These are phyloP conservation scores for Amiota mariae DNA, from an alignment of 2,888 invertebrate species.

Conservation along the genomic window DNA sequence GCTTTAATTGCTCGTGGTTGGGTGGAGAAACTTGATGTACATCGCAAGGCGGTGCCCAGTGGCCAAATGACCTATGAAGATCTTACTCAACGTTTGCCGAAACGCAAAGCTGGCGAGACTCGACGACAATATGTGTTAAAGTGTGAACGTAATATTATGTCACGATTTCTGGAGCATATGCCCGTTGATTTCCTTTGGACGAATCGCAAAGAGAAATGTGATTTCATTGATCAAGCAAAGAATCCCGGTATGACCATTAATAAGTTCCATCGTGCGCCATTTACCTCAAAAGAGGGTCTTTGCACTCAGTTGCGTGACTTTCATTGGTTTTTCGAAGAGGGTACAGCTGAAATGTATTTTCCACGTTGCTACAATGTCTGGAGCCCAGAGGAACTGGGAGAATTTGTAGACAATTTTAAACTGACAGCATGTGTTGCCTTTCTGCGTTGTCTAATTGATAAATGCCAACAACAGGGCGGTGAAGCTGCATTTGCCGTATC, in stretches of 20 bases:
- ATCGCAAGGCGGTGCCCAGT: conserved; percentile 65
- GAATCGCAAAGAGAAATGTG: conserved; percentile 83
- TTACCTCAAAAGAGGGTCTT: conserved; percentile 94
- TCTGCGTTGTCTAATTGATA: conserved; percentile 83
- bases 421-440: conserved; percentile 90
- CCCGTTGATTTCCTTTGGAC: conserved; percentile 94
- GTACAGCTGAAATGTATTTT: conserved; percentile 85
- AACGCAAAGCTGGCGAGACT: conserved; percentile 71
- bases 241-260: conserved; percentile 81
- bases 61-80: conserved; percentile 71
- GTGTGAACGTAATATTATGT: conserved; percentile 82
- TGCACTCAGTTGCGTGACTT: conserved; percentile 85
- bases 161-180: conserved; percentile 84
- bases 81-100: conserved; percentile 70
- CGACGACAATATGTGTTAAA: conserved; percentile 77
- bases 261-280: conserved; percentile 88
- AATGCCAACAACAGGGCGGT: conserved; percentile 76
- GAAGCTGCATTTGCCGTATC: conserved; percentile 76
- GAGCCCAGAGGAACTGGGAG: conserved; percentile 85
- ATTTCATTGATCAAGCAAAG: conserved; percentile 72
- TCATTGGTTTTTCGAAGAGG: conserved; percentile 89
- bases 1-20: conserved; percentile 83
- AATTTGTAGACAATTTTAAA: conserved; percentile 91
- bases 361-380: conserved; percentile 91
- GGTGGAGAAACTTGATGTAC: conserved; percentile 74